Evolutionary conservation across 35 echinoderm and acorn worm species (phyloP), one percentile per base, ranked within the genome.

Genomic region (Diadema setosum): DNA sequence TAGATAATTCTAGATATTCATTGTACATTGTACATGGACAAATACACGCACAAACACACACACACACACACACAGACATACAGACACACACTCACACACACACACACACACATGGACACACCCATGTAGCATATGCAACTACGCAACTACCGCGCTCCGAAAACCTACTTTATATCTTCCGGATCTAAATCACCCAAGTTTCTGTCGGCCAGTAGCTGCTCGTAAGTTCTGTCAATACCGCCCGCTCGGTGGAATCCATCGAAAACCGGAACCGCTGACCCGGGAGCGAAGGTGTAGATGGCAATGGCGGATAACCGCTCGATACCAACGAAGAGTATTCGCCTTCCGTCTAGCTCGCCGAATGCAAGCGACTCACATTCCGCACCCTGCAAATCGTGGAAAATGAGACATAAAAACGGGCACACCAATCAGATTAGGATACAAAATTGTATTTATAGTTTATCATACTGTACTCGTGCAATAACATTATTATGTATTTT

Each of bases 161-260:
- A 32, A 36, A 94, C 85, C 80, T 86, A 97, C 94, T 74, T 89
- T 23, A 97, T 31, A 82, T 97, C 94, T 83, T 97, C 94, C 9
- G 94, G 94, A 39, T 89, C 90, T 3, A 93, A 46, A 49, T 97
- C 83, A 20, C 94, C 94, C 7, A 97, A 34, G 49, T 90, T 81
- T 32, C 57, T 24, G 9, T 67, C 41, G 33, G 82, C 29, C 16
- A 93, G 59, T 6, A 97, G 94, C 29, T 93, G 40, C 18, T 80
- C 69, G 61, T 85, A 97, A 0, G 94, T 86, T 3, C 89, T 82
- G 36, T 81, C 40, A 17, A 61, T 90, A 8, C 86, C 81, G 29
- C 94, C 94, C 5, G 81, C 90, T 70, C 90, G 86, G 50, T 90
- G 87, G 42, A 97, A 80, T 5, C 80, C 84, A 59, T 97, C 86